A percentile compares a stretch with the other conserved stretches of the same genome.
Conservation (phyloP, 2,888 invertebrate species). For the Ditula angustiorana region DNA sequence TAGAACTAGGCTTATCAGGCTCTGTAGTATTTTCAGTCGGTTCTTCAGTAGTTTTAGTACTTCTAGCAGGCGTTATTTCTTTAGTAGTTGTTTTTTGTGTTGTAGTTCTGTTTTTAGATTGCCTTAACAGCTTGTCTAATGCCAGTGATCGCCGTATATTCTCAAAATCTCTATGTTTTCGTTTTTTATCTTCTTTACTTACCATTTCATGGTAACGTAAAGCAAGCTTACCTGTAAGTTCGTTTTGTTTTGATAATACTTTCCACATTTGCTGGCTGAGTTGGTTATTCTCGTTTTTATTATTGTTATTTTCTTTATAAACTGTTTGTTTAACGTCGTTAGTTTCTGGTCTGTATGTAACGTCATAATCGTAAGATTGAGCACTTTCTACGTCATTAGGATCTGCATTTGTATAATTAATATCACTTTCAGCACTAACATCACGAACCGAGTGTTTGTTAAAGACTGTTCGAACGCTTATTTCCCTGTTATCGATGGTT, state of each 20-base stretch:
- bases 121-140: not conserved
- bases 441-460: too few species aligned
- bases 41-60: not conserved
- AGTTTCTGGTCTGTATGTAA: not conserved
- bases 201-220: not conserved
- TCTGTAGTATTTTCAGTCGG: not conserved
- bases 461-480: not conserved
- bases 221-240: not conserved
- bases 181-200: not conserved
- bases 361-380: not conserved
- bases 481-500: not conserved
- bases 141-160: not conserved
- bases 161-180: not conserved
- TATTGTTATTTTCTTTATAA: not conserved
- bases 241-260: conserved; percentile 35
- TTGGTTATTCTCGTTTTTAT: conserved; percentile 43
- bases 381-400: too few species aligned
- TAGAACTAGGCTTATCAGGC: not conserved
- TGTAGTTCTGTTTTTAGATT: not conserved
- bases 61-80: too few species aligned
- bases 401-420: too few species aligned
- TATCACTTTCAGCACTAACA: too few species aligned
- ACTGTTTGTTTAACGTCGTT: too few species aligned
- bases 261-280: conserved; percentile 46
- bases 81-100: not conserved